Percentiles rank a stretch among this genome's conserved stretches.
These are phyloP conservation scores for Pelagia noctiluca DNA, from an alignment of 30 jellyfish, hydroid and myxozoan genomes.

Conservation along the genomic window DNA sequence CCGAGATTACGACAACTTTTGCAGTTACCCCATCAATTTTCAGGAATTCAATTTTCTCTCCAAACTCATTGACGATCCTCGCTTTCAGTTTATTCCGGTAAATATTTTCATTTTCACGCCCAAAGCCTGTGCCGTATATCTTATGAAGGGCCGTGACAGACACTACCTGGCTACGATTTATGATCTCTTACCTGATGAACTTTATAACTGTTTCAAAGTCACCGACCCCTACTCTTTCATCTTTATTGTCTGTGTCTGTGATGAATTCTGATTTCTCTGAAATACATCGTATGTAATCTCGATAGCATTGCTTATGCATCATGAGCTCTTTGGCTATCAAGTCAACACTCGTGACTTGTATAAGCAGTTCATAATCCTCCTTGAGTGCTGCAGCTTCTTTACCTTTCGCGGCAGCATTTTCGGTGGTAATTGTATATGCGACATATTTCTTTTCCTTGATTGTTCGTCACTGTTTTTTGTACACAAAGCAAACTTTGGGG, in stretches of 20 bases:
- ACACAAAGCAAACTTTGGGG: constrained; percentile 24
- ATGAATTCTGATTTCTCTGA: constrained; percentile 8
- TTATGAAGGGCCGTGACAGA: constrained; percentile 32
- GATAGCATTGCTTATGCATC: constrained; percentile 50
- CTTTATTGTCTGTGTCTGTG: constrained; percentile 21
- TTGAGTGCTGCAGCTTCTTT: constrained; percentile 49
- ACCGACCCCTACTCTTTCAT: constrained; percentile 23
- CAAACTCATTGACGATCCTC: not conserved
- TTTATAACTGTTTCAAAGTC: constrained; percentile 9
- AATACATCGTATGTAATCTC: constrained; percentile 32
- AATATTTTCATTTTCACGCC: constrained; percentile 16
- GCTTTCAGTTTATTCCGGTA: constrained; percentile 17
- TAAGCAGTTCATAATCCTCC: constrained; percentile 1
- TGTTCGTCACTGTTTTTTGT: constrained; percentile 32
- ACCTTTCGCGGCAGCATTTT: constrained; percentile 33
- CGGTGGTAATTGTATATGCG: constrained; percentile 28
- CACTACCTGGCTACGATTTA: constrained; percentile 40
- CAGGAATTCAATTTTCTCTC: too few relatives aligned
- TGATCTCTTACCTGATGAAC: constrained; percentile 23
- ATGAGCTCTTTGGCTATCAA: constrained; percentile 43
- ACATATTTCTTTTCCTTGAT: constrained; percentile 16
- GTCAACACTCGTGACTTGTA: constrained; percentile 25
- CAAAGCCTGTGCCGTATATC: constrained; percentile 27
- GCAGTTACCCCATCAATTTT: constrained; percentile 20
- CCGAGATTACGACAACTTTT: constrained; percentile 25